phyloP scores from a whole-genome alignment of 1,140 invertebrate genomes.

The Globodera rostochiensis region DNA sequence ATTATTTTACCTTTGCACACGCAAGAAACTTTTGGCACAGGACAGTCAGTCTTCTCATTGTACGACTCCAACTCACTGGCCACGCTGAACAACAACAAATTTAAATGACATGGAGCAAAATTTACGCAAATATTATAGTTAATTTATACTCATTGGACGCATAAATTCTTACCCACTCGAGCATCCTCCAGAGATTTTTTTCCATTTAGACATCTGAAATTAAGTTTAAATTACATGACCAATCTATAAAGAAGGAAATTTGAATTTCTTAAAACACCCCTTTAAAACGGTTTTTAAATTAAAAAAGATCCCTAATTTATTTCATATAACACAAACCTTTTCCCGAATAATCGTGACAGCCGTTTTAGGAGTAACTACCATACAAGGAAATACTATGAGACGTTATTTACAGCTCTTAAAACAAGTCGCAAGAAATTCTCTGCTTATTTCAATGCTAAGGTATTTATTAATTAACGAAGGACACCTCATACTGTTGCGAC shows the following conservation, averaged over 20 bases:
- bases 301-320: too few species aligned
- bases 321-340: not conserved
- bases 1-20: conserved; percentile 18
- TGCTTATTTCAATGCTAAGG: too few species aligned
- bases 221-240: too few species aligned
- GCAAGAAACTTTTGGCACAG: conserved; percentile 24
- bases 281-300: too few species aligned
- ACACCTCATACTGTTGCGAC: too few species aligned
- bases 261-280: too few species aligned
- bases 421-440: too few species aligned
- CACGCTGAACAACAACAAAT: not conserved
- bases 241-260: too few species aligned
- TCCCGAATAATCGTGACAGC: not conserved
- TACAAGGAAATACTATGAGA: not conserved
- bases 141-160: not conserved
- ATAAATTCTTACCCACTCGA: not conserved
- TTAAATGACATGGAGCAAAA: not conserved
- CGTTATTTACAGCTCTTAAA: not conserved
- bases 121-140: too few species aligned
- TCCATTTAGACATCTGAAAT: not conserved
- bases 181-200: not conserved
- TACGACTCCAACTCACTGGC: not conserved
- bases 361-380: not conserved
- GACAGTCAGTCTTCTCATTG: conserved; percentile 21
- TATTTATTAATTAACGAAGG: too few species aligned